Percentiles rank a stretch among this genome's conserved stretches.
Evolutionary conservation across 2,888 invertebrate genomes (phyloP).

Genomic region (Apamea crenata): DNA sequence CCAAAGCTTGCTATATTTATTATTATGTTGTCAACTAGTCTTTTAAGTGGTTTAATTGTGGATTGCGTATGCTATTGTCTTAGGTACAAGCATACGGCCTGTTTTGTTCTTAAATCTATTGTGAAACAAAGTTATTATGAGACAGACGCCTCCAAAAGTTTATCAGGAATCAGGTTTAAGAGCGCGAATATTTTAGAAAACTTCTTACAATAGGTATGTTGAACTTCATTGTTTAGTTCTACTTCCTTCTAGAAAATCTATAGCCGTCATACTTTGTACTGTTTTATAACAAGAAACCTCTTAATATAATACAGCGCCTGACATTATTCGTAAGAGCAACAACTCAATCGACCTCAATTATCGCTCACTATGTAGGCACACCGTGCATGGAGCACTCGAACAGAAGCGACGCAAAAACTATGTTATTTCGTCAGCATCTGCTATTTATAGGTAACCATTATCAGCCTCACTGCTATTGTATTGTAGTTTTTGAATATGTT

Average conservation of each 20-base stretch:
- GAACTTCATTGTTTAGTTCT: neutral
- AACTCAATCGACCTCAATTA: constrained; percentile 53
- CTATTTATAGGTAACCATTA: constrained; percentile 27
- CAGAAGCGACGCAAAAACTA: constrained; percentile 12
- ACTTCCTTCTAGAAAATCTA: neutral
- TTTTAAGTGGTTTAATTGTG: neutral
- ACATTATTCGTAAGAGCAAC: constrained; percentile 25
- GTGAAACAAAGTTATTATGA: neutral
- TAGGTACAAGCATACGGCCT: neutral
- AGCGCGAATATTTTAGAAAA: neutral
- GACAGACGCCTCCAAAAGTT: neutral
- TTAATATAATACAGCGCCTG: constrained; percentile 50
- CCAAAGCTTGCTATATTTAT: neutral
- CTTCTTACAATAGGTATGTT: neutral
- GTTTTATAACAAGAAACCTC: constrained; percentile 29
- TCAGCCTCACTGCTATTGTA: constrained; percentile 7
- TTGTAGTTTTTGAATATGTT: constrained; percentile 10
- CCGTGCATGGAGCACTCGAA: neutral
- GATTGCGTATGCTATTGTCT: too few relatives aligned
- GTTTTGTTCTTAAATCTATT: too few relatives aligned
- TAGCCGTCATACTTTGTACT: neutral
- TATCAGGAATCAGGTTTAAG: too few relatives aligned
- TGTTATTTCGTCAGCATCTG: constrained; percentile 12
- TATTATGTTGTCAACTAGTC: neutral
- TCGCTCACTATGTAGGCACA: constrained; percentile 30